These are phyloP conservation scores for Pangasius macronema DNA, from an alignment of 2,797 vertebrate species.

Conservation along the genomic window DNA sequence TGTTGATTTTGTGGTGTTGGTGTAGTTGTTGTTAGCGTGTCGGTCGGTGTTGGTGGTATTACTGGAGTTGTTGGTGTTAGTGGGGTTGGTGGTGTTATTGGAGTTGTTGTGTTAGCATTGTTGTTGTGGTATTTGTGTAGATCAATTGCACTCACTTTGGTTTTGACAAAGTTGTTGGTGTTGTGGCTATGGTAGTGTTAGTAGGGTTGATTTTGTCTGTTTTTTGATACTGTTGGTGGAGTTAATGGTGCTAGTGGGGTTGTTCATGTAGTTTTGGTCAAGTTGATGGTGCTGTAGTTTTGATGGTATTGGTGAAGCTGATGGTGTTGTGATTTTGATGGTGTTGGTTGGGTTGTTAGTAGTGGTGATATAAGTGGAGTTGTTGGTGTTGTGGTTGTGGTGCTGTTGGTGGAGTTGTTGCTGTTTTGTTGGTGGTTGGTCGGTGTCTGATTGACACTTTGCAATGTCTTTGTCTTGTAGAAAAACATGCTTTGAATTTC, in stretches of 20 bases:
- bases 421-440: background rate
- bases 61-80: background rate
- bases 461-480: background rate
- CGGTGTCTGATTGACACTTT: background rate
- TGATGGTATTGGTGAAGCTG: background rate
- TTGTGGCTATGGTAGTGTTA: background rate
- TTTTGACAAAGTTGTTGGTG: background rate
- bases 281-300: background rate
- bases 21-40: background rate
- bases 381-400: background rate
- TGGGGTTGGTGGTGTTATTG: background rate
- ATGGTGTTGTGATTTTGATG: background rate
- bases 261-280: background rate
- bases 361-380: background rate
- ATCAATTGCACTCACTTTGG: too few relatives aligned
- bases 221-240: background rate
- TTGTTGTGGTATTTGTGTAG: background rate
- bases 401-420: background rate
- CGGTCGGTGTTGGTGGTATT: background rate
- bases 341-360: background rate
- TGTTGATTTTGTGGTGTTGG: background rate
- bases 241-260: background rate
- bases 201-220: background rate
- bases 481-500: background rate
- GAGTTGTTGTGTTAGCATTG: background rate